Evolutionary conservation across 2,113 vertebrate species (phyloP).

Genomic region (Cryptomyrus ogoouensis): DNA sequence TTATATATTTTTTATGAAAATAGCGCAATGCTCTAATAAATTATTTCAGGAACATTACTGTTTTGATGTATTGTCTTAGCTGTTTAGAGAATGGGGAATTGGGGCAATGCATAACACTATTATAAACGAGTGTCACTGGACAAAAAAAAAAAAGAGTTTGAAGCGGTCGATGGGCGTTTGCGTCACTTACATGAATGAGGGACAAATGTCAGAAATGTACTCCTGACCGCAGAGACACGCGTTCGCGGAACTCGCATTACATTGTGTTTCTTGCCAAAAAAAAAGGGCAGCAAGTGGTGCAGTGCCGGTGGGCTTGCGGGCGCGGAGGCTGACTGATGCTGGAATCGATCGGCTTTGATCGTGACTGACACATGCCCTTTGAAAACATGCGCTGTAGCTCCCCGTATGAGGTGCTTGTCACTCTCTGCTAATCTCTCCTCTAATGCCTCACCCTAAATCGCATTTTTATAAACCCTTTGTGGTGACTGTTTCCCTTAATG

Average conservation of each 20-base stretch:
- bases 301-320: constrained; percentile 22
- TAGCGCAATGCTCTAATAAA: neutral
- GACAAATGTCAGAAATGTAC: constrained; percentile 6
- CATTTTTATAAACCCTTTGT: constrained; percentile 4
- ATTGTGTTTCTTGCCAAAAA: neutral
- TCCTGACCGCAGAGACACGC: neutral
- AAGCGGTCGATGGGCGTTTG: neutral
- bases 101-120: neutral
- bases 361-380: constrained; percentile 61
- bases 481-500: neutral
- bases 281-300: neutral
- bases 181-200: neutral
- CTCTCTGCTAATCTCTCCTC: constrained; percentile 42
- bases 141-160: neutral
- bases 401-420: constrained; percentile 38
- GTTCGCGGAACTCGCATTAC: neutral
- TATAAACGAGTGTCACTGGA: neutral
- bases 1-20: constrained; percentile 3
- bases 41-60: neutral
- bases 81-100: neutral
- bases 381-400: constrained; percentile 55
- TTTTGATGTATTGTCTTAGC: neutral
- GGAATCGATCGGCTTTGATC: constrained; percentile 56
- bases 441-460: constrained; percentile 29
- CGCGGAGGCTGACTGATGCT: constrained; percentile 37